Base-by-base conservation (phyloP, 2,113 vertebrate genomes). In the Fregata magnificens region DNA sequence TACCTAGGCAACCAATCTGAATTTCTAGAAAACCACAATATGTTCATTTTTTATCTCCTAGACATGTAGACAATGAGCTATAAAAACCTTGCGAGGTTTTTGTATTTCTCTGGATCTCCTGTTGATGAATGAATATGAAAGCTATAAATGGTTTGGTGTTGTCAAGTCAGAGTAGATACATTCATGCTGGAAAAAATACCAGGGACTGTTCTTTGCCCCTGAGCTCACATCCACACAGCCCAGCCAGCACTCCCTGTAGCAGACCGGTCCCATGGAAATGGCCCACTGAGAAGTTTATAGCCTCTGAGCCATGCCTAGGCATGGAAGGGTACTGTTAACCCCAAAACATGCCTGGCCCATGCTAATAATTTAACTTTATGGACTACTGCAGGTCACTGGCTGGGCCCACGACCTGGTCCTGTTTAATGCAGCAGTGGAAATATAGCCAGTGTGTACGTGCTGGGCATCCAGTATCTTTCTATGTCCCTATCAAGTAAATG, bases 361-460 rank as follows among this genome's bases (percentile, higher is more conserved):
- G 6, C 40, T 19, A 11, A 63, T 36, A 52, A 69, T 36, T 44
- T 45, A 36, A 40, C 34, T 56, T n/a, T 17, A 76, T 5, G 18
- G 74, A 52, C 8, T 28, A 8, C 3, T 34, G 29, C 29, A 69
- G 36, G 79, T 79, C 56, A 12, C 49, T 32, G 36, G 10, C 50
- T 18, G n/a, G 32, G 42, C 29, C 32, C 22, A 10, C 0, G 1
- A 58, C 76, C n/a, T 0, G 0, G 21, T 49, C 34, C 65, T 87
- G 50, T 63, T 66, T 42, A 24, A 4, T 24, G 61, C 50, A 93
- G 87, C 36, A 53, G 17, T 13, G 58, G 28, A 80, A 90, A 53
- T 15, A 24, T 1, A 90, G 34, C 31, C 53, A 19, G 16, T 19
- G 21, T 40, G 32, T 4, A 10, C 1, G 0, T 21, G 40, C 58